Percentiles rank a stretch among this genome's conserved stretches.
These are phyloP conservation scores for Proteles cristata DNA, from an alignment of 2,113 vertebrate genomes.

Conservation along the genomic window DNA sequence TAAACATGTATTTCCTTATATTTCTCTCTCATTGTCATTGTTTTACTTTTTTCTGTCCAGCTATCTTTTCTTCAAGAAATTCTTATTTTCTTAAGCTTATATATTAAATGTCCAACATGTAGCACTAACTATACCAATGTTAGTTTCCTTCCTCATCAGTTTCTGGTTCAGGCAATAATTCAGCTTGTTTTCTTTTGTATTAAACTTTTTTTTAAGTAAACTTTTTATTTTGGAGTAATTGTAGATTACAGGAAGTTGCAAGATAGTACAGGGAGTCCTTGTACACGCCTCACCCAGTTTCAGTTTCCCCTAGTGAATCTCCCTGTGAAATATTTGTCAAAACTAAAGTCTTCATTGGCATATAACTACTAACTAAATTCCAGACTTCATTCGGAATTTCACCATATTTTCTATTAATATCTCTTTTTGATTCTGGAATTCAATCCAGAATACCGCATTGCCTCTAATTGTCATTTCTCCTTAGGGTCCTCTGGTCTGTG, in stretches of 20 bases:
- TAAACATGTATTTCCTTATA: not conserved
- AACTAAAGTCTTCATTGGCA: not conserved
- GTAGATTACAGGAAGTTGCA: not conserved
- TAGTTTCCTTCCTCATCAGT: not conserved
- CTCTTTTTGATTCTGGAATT: not conserved
- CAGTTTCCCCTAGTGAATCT: not conserved
- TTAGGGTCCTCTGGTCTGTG: not conserved
- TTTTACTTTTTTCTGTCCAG: not conserved
- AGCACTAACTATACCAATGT: not conserved
- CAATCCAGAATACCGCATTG: not conserved
- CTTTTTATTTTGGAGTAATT: conserved; percentile 27
- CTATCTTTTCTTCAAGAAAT: not conserved
- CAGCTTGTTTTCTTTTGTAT: not conserved
- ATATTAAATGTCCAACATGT: not conserved
- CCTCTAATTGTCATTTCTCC: not conserved
- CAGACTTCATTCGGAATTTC: not conserved
- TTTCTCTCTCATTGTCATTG: not conserved
- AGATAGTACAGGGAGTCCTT: not conserved
- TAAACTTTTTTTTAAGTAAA: not conserved
- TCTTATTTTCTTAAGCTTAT: not conserved
- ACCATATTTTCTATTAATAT: not conserved
- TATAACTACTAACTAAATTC: not conserved
- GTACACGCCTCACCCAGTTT: not conserved
- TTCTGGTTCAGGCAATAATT: not conserved
- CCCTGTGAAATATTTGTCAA: not conserved